phyloP scores from a whole-genome alignment of 2,888 invertebrate species.

The Coronaproctus castanopsis region DNA sequence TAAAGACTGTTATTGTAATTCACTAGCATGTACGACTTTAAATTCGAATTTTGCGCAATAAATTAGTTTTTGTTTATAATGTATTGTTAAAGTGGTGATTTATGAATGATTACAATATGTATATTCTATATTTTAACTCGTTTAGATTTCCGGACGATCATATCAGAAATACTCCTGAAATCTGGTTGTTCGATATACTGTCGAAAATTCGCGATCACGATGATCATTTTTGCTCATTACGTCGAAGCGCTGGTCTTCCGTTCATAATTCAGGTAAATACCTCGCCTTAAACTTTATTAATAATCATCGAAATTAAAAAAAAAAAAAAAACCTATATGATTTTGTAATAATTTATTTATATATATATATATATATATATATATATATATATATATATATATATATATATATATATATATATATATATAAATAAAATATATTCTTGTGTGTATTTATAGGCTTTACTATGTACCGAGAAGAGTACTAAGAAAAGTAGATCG shows the following conservation, averaged over 20 bases:
- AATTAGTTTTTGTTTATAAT: too few species aligned
- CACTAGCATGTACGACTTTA: too few species aligned
- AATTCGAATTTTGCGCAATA: too few species aligned
- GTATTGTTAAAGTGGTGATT: too few species aligned
- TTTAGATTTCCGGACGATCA: constrained; percentile 2
- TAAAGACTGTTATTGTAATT: too few species aligned
- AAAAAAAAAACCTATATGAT: too few species aligned
- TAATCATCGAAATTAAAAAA: neutral
- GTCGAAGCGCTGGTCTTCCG: constrained; percentile 84
- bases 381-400: neutral
- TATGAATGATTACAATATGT: too few species aligned
- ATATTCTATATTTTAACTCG: too few species aligned
- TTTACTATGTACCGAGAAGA: constrained; percentile 50
- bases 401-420: neutral
- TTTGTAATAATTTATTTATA: too few species aligned
- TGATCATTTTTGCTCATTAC: constrained; percentile 49
- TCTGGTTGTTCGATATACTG: constrained; percentile 42
- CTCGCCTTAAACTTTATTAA: neutral
- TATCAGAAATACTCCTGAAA: constrained; percentile 31
- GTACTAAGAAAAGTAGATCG: constrained; percentile 19
- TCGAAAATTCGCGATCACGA: constrained; percentile 32
- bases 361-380: too few species aligned
- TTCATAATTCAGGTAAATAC: constrained; percentile 57
- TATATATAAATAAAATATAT: neutral
- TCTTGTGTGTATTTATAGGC: constrained; percentile 34